Evolutionary conservation across 1,140 invertebrate genomes (phyloP), one percentile per base, ranked within the genome.

Genomic region (Sinonovacula constricta): DNA sequence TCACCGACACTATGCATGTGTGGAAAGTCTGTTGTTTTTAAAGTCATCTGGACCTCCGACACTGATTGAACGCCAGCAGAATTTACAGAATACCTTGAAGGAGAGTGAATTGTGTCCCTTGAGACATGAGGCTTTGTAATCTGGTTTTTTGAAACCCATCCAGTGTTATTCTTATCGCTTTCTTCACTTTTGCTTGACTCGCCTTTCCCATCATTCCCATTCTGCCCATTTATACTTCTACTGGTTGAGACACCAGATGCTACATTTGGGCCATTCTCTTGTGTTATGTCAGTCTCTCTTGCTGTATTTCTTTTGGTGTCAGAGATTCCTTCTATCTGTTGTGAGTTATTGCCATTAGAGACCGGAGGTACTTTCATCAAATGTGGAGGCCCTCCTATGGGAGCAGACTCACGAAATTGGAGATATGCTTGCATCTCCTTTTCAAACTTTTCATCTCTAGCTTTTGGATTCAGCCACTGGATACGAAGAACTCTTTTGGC

Each of bases 371-470:
- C 7, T 7, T 18, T 18, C 7, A 7, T 45, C 39, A 45, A 10
- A 7, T 10, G 7, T 18, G 39, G 14, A 30, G 49, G 56, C 7
- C 39, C 14, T 56, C 51, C 28, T n/a, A 75, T 24, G 0, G 60
- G 26, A 3, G 78, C 83, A 53, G 49, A 71, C 28, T 79, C 68
- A 54, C 65, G 79, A 56, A 83, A 80, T 53, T 82, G 62, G 12
- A 78, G 7, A 59, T 81, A 81, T 54, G 81, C 63, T 10, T 84
- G 78, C 67, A 85, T 84, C 69, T 88, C 86, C 54, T 84, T 82
- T 60, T 85, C 79, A 81, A 88, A 85, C 33, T 76, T 54, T 30
- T 84, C 81, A 82, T 89, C 87, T 65, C 87, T 69, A 36, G 78
- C 74, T 63, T 72, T 74, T 26, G 81, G 59, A 79, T 90, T 90